Evolutionary conservation across 2,797 vertebrate genomes (phyloP), one percentile per base, ranked within the genome.

Genomic region (Anguilla marmorata): DNA sequence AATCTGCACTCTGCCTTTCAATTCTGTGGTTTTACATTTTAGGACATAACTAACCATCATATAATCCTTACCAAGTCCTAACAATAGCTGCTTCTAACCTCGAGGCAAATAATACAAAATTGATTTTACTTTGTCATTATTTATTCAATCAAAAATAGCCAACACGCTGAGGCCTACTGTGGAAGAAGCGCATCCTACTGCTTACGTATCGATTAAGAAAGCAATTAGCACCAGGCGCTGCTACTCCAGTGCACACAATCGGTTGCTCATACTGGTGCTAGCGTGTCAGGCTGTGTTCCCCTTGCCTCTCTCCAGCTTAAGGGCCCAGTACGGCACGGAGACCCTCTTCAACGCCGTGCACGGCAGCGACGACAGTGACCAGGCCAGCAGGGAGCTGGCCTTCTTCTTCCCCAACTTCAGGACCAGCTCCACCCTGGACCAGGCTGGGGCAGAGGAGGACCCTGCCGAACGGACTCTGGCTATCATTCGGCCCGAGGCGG

Each of bases 401-500:
- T 95, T 97, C 92, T 96, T 98, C 94, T 98, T 98, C 92, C 97
- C 97, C 88, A 94, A 92, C 92, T 96, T 97, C 90, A 95, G 94
- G 92, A 93, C 89, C 72, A 89, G 90, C 86, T 92, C 92, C 0
- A 89, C 74, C 58, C 90, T 89, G 24, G 92, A 92, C 91, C 94
- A 92, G 91, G 92, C 93, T 84, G 93, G 92, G 91, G 91, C 94
- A 93, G 93, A 92, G 92, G 93, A 94, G 54, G 54, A 63, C 90
- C 93, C 86, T 91, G 93, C 93, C 89, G 96, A 96, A 94, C 95
- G 94, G 94, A 96, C 96, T 82, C 94, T 96, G 93, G 96, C 96
- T 86, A 94, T 97, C 54, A 96, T 96, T 93, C 95, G 95, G 89
- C 95, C 96, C 37, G 92, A 95, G 89, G 85, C 93, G 91, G 94